Base-by-base conservation (phyloP, 2,113 vertebrate genomes). In the Willisornis vidua region DNA sequence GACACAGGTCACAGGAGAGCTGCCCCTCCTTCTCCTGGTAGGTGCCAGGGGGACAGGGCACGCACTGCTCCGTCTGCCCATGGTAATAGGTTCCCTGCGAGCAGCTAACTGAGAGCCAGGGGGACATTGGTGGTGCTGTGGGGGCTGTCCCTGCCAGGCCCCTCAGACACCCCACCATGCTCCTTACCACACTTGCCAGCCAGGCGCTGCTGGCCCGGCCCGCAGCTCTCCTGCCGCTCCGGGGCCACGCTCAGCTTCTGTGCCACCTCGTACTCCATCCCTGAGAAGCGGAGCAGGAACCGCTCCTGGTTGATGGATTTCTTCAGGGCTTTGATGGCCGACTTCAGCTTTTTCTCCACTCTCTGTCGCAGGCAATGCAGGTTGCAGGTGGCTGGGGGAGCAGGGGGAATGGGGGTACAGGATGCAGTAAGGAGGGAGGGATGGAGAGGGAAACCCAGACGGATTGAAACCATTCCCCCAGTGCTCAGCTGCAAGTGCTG, bases 271-370 rank as follows among this genome's bases (percentile, higher is more conserved):
- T 99, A 99, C 84, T 99, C 99, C 86, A 99, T 97, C 58, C 99
- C 99, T 0, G 99, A 98, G 19, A 99, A 98, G 71, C 99, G 98
- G 70, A 99, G 99, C 93, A 99, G 98, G 97, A 99, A 99, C 46
- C 99, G 98, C 95, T 99, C 99, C 98, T 99, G 99, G 97, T 99
- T 99, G 95, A 99, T 99, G 96, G 99, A 99, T 92, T 99, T 99
- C 89, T 99, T 99, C 94, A 99, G 98, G 88, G 99, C 98, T 97
- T 99, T 99, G 97, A 99, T 98, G 71, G 99, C 99, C 0, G 98
- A 98, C 93, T 99, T 99, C 62, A 99, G 98, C 95, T 99, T 98
- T 54, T 98, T 98, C 96, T 99, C 99, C 98, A 99, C 99, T 28
- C 98, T 98, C 97, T 99, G 99, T 28, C 99, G 97, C 91, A 99